These are phyloP conservation scores for Helicoverpa assulta DNA, from an alignment of 2,888 invertebrate species.

Conservation along the genomic window DNA sequence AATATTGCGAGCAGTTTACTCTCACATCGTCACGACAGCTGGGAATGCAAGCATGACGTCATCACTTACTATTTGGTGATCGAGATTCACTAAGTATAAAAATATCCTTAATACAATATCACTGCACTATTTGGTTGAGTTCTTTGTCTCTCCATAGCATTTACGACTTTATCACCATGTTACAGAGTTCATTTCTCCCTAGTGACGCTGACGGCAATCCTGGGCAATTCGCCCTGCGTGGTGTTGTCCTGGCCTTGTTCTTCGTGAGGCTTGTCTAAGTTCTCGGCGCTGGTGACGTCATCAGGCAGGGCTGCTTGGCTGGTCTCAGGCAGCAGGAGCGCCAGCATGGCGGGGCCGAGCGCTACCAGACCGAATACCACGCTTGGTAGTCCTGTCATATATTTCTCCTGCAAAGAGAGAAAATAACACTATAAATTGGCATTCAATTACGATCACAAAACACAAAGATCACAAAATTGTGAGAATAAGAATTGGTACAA, in stretches of 20 bases:
- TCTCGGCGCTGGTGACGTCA: constrained; percentile 77
- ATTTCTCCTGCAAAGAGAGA: constrained; percentile 72
- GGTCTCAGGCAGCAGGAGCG: constrained; percentile 82
- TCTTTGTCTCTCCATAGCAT: not conserved
- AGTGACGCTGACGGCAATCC: constrained; percentile 40
- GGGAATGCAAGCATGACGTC: not conserved
- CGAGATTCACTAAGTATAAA: constrained; percentile 11
- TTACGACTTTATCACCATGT: constrained; percentile 1
- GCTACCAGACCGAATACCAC: constrained; percentile 80
- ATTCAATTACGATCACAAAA: no score
- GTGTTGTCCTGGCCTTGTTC: constrained; percentile 50
- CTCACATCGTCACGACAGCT: not conserved
- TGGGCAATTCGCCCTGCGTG: constrained; percentile 85
- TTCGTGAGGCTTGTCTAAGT: constrained; percentile 63
- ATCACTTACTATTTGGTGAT: not conserved
- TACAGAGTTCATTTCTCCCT: constrained; percentile 36
- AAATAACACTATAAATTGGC: not conserved
- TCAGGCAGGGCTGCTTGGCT: constrained; percentile 79
- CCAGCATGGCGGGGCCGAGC: constrained; percentile 77
- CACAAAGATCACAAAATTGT: not conserved
- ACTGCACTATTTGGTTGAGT: constrained; percentile 31
- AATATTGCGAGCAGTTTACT: not conserved
- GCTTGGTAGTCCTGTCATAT: constrained; percentile 81
- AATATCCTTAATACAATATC: constrained; percentile 33
- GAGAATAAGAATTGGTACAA: not conserved